Base-by-base conservation (phyloP, 2,797 vertebrate species). In the Neosilurus mollespiculum region DNA sequence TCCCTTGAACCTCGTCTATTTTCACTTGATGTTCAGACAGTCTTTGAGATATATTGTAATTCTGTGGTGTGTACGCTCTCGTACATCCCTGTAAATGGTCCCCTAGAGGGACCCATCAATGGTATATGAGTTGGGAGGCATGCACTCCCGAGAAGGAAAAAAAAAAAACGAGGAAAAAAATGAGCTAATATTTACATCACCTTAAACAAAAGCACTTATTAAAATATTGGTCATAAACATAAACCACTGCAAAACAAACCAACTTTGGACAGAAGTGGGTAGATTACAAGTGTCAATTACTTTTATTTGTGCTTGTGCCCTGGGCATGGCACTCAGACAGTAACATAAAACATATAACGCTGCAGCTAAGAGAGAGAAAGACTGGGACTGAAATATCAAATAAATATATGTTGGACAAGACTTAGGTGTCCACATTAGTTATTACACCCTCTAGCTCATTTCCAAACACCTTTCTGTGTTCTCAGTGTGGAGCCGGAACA, bases 41-140 rank as follows among this genome's bases (percentile, higher is more conserved):
- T 65, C 77, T 79, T n/a, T 53, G 30, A 37, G 66, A 43, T n/a
- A 34, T 34, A 81, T 79, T 79, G 58, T 79, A 65, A 79, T 65
- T 79, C 22, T 49, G 65, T 81, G 11, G 37, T 67, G 65, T 78
- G 76, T 51, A 49, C 1, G 12, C 77, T 64, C n/a, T 65, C 10
- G 22, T 64, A 78, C 59, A 51, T 58, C 43, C 14, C 22, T 65
- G 20, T 78, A 65, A 79, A 79, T 65, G 65, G 61, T 79, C 22
- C 77, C 61, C 77, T 8, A 15, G n/a, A 79, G 77, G 49, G 43
- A 79, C 62, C 65, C 77, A 78, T 78, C 77, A 54, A 12, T 79
- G 77, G 61, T 79, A 2, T 65, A 11, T 43, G 61, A 79, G 43
- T 79, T 9, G 10, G 43, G 61, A 78, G 9, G 49, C 77, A 30